Evolutionary conservation across 2,797 vertebrate species (phyloP), one percentile per base, ranked within the genome.

Genomic region (Coranthus polyacanthus): DNA sequence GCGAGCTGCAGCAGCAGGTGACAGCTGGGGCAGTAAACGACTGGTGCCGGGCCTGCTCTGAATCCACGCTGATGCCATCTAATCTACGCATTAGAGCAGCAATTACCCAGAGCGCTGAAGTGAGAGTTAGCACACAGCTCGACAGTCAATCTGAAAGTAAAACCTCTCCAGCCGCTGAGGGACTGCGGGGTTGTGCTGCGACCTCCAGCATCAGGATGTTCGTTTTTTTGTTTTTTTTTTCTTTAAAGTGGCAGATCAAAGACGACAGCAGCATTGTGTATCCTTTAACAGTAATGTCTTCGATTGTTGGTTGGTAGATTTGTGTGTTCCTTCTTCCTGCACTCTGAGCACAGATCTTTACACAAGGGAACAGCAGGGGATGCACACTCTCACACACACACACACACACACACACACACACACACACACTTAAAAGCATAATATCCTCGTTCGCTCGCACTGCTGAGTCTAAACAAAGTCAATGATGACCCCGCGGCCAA

Each of bases 1-100:
- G n/a, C n/a, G n/a, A n/a, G 22, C 62, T 68, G 15, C 55, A 63
- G 73, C 54, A 44, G 55, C 70, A 78, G 68, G 56, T 67, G 75
- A 46, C 65, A 75, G 49, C 45, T 68, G 50, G 37, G 8, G 6
- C 12, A 18, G 5, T 18, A 29, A 57, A 11, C 65, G 38, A 39
- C 55, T 18, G 50, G 26, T 46, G 18, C 7, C 3, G 3, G 9
- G n/a, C 26, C 53, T 15, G 46, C 13, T 53, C n/a, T 59, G 47
- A 56, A 68, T 60, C 62, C 50, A 75, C 17, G 41, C 6, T 49
- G 59, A 69, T 10, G 10, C 16, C 38, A 22, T 64, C 41, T 20
- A 34, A 52, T 44, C 39, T 60, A 16, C 39, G 64, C 22, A 46
- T 76, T 22, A 68, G 44, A 47, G 45, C 43, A 49, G 20, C 45